A percentile compares a stretch with the other conserved stretches of the same genome.
These are phyloP conservation scores for Hypotaenidia philippensis DNA, from an alignment of 2,797 vertebrate species.

Conservation along the genomic window DNA sequence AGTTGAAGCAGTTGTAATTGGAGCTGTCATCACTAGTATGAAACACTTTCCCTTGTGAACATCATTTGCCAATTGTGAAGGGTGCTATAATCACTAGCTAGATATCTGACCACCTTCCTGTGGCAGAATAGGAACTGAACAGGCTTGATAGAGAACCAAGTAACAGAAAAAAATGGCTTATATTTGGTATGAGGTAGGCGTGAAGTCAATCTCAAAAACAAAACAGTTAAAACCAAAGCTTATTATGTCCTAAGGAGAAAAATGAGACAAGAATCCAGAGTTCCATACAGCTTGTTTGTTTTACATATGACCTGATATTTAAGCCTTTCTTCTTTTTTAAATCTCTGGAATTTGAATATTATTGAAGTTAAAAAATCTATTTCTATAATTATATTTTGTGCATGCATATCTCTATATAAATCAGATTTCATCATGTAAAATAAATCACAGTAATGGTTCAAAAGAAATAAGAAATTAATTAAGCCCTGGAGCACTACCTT, in stretches of 20 bases:
- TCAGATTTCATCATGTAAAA: background rate
- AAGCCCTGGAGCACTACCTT: slow-evolving; percentile 68
- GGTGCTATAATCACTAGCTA: background rate
- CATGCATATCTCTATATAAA: background rate
- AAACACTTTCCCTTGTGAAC: background rate
- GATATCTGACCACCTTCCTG: background rate
- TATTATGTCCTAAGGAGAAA: background rate
- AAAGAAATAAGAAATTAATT: background rate
- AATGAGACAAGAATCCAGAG: background rate
- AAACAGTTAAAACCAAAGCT: background rate
- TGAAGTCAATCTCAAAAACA: background rate
- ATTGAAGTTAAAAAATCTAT: background rate
- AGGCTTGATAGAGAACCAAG: background rate
- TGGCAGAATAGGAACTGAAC: background rate
- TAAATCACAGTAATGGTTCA: background rate
- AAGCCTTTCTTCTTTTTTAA: background rate
- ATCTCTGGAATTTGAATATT: background rate
- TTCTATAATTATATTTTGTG: background rate
- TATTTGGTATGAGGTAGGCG: background rate
- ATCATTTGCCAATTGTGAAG: background rate
- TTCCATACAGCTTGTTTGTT: background rate
- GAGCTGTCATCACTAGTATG: background rate
- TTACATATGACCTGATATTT: background rate
- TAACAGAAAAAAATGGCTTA: background rate
- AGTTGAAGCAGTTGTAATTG: background rate